phyloP scores from a whole-genome alignment of 2,888 invertebrate species.

The Caenorhabditis sulstoni region DNA sequence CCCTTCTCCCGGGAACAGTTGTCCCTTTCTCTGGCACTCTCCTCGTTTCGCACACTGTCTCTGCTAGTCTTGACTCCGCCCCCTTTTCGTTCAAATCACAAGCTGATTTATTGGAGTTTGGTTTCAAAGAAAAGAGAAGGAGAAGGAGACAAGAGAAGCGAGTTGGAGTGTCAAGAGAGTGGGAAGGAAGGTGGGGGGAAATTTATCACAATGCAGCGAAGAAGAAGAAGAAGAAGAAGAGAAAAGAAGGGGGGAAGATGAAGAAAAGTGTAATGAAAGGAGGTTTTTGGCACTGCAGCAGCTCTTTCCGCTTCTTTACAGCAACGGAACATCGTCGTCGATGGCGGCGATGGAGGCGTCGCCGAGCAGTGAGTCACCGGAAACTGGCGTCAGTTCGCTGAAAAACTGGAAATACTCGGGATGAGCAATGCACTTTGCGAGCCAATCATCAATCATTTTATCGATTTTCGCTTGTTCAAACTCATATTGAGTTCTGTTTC shows the following conservation, averaged over 20 bases:
- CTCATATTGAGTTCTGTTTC: too few relatives aligned
- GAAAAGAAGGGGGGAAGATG: slow-evolving; percentile 14
- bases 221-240: slow-evolving; percentile 2
- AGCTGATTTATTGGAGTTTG: slow-evolving; percentile 26
- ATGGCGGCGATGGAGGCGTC: slow-evolving; percentile 55
- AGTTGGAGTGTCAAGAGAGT: slow-evolving; percentile 1
- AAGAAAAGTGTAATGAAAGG: not conserved
- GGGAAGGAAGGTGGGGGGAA: not conserved
- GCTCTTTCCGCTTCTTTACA: slow-evolving; percentile 8
- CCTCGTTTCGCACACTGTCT: not conserved
- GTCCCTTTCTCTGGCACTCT: slow-evolving; percentile 27
- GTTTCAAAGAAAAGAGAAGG: not conserved
- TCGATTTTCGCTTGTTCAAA: too few relatives aligned
- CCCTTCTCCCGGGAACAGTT: slow-evolving; percentile 38
- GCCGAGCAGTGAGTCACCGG: slow-evolving; percentile 55
- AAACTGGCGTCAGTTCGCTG: slow-evolving; percentile 53
- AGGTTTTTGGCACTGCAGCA: too few relatives aligned
- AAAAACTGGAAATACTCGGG: slow-evolving; percentile 1
- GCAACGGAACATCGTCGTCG: slow-evolving; percentile 57
- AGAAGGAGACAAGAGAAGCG: not conserved
- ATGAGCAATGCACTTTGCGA: too few relatives aligned
- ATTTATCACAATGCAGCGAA: slow-evolving; percentile 23
- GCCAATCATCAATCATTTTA: too few relatives aligned
- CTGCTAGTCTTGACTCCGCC: slow-evolving; percentile 6
- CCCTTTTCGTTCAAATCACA: slow-evolving; percentile 1